These are phyloP conservation scores for Drosophila fulvimacula DNA, from an alignment of 2,888 invertebrate genomes.

Conservation along the genomic window DNA sequence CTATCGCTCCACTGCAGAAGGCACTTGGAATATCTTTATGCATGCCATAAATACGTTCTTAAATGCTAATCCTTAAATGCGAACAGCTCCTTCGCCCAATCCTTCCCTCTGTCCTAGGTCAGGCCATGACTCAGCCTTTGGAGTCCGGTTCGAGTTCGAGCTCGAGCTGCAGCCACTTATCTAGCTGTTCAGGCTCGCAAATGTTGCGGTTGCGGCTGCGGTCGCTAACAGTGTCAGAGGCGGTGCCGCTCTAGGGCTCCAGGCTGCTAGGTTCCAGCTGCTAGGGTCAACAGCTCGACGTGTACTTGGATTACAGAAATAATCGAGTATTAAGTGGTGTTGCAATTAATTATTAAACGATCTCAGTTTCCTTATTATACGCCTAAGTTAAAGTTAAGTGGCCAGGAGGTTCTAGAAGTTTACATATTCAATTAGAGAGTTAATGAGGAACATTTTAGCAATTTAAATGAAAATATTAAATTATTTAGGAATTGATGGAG, in stretches of 20 bases:
- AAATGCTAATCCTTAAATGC: constrained; percentile 68
- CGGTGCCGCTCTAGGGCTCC: background rate
- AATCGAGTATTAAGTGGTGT: background rate
- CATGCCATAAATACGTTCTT: constrained; percentile 63
- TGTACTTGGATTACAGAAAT: background rate
- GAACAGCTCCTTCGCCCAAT: constrained; percentile 7
- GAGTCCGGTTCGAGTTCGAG: background rate
- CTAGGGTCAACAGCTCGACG: background rate
- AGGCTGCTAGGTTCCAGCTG: background rate
- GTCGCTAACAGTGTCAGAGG: background rate
- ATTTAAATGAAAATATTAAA: too few species aligned
- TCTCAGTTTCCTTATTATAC: background rate
- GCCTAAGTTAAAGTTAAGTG: background rate
- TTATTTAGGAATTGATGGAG: too few species aligned
- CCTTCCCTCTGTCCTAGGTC: background rate
- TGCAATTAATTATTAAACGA: constrained; percentile 1
- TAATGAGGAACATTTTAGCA: background rate
- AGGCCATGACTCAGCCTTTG: constrained; percentile 48
- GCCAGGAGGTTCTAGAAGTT: background rate
- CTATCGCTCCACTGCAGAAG: constrained; percentile 16
- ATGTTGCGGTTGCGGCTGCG: constrained; percentile 62
- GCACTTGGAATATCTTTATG: constrained; percentile 69
- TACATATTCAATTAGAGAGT: background rate
- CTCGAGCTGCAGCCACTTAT: constrained; percentile 16
- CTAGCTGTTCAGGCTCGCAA: constrained; percentile 25